Evolutionary conservation across 92 coral and sea anemone genomes (phyloP).

Genomic region (Parazoanthus darwini): DNA sequence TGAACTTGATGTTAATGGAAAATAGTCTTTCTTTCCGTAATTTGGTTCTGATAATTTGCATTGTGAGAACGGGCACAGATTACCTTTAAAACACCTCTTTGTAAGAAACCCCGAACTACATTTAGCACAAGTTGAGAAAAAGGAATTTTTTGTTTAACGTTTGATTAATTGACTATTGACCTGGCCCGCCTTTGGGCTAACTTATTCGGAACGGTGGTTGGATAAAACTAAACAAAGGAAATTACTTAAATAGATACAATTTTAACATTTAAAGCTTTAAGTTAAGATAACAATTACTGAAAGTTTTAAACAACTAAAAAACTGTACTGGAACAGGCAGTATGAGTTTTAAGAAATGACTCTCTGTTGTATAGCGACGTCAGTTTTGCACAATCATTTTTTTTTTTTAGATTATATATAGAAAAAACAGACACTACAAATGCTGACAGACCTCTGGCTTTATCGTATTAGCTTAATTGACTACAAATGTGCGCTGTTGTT

Average conservation of each 20-base stretch:
- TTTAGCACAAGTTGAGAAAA: not conserved
- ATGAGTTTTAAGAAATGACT: too few species aligned
- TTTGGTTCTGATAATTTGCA: not conserved
- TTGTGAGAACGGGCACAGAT: not conserved
- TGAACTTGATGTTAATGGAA: not conserved
- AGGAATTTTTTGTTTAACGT: slow-evolving; percentile 2
- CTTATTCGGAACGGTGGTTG: not conserved
- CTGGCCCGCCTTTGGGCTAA: not conserved
- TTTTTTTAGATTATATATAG: not conserved
- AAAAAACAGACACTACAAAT: not conserved
- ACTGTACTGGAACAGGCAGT: too few species aligned
- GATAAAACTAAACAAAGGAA: not conserved
- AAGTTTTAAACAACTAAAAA: too few species aligned
- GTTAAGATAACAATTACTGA: too few species aligned
- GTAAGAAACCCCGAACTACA: not conserved
- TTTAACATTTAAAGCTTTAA: too few species aligned
- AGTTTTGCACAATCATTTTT: not conserved
- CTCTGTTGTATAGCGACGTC: not conserved
- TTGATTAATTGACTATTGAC: slow-evolving; percentile 20
- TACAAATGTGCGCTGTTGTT: slow-evolving; percentile 42
- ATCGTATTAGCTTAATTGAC: slow-evolving; percentile 35
- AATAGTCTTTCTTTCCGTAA: not conserved
- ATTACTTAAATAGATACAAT: too few species aligned
- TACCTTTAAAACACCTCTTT: not conserved
- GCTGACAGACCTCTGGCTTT: slow-evolving; percentile 12